Percentiles rank a stretch among this genome's conserved stretches.
Evolutionary conservation across 2,113 vertebrate genomes (phyloP).

Genomic region (Myanophis thanlyinensis): DNA sequence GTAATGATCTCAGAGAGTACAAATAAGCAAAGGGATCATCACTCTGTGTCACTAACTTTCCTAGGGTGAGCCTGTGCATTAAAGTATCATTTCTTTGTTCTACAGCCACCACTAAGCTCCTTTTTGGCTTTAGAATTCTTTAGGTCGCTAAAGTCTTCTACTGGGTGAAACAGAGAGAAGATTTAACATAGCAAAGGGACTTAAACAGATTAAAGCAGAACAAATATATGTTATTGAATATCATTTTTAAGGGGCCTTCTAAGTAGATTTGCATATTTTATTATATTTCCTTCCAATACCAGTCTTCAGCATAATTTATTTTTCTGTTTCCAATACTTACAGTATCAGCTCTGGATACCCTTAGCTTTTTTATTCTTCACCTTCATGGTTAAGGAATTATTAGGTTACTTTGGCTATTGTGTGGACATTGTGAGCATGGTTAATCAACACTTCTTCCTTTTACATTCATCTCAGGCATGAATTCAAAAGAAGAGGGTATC

Average conservation of each 20-base stretch:
- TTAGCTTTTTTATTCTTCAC: neutral
- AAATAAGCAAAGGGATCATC: neutral
- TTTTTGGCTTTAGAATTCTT: neutral
- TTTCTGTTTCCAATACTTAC: neutral
- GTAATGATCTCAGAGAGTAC: neutral
- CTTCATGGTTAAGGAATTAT: neutral
- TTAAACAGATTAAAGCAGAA: neutral
- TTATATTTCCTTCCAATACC: neutral
- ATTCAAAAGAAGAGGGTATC: neutral
- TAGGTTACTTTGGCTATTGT: neutral
- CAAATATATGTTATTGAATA: neutral
- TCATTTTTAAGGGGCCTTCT: neutral
- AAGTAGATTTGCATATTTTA: neutral
- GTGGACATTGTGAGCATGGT: neutral
- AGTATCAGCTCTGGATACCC: neutral
- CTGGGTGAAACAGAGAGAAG: neutral
- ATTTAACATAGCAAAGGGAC: neutral
- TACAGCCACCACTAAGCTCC: neutral
- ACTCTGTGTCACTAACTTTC: neutral
- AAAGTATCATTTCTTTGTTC: neutral
- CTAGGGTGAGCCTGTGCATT: neutral
- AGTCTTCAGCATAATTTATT: neutral
- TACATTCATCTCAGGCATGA: neutral
- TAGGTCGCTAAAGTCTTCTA: neutral
- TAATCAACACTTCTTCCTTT: neutral